Conservation (phyloP, 1,140 invertebrate species). For the Marisa cornuarietis region DNA sequence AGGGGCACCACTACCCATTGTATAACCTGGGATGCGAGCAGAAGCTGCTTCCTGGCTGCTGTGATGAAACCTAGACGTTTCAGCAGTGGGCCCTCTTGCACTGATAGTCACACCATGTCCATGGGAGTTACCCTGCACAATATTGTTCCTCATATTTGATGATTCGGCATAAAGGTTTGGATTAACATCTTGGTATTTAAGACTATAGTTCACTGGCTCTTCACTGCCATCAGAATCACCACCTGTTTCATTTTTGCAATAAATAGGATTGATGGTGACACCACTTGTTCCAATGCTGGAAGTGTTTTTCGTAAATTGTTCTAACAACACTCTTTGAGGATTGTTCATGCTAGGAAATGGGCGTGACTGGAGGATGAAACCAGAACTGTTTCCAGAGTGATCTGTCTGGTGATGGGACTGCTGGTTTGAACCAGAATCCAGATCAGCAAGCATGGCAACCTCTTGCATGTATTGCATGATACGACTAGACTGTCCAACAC, state of each 20-base stretch:
- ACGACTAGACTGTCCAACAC: slow-evolving; percentile 44
- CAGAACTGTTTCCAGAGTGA: not conserved
- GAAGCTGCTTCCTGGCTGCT: too few relatives aligned
- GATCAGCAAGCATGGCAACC: slow-evolving; percentile 58
- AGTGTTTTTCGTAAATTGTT: slow-evolving; percentile 17
- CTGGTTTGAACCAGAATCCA: slow-evolving; percentile 29
- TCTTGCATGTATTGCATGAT: slow-evolving; percentile 64
- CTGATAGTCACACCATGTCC: too few relatives aligned
- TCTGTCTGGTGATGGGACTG: slow-evolving; percentile 10
- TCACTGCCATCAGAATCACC: slow-evolving; percentile 43
- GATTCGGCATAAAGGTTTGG: not conserved
- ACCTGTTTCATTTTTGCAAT: not conserved
- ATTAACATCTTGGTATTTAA: slow-evolving; percentile 47
- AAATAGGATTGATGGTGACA: not conserved
- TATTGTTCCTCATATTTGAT: too few relatives aligned
- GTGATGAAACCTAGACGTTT: too few relatives aligned
- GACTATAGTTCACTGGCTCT: slow-evolving; percentile 59
- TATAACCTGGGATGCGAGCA: too few relatives aligned
- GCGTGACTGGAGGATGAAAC: not conserved
- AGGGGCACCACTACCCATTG: too few relatives aligned
- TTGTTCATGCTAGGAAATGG: slow-evolving; percentile 2
- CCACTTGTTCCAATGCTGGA: not conserved
- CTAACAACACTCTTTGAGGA: slow-evolving; percentile 14
- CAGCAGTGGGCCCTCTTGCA: too few relatives aligned
- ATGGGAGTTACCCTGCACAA: too few relatives aligned